Conservation (phyloP, 2,888 invertebrate genomes). For the Chaitophorus viminalis region DNA sequence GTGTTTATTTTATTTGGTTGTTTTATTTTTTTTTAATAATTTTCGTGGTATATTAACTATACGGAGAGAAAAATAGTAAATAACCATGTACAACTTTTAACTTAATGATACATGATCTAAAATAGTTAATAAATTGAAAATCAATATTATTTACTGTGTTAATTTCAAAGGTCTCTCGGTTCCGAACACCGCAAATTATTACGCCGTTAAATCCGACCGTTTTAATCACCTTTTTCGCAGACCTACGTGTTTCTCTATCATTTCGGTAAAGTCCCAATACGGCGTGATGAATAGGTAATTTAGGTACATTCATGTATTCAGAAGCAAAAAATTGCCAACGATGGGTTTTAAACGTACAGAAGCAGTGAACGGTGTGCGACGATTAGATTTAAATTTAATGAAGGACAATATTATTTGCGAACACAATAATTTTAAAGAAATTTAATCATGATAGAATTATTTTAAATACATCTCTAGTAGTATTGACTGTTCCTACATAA, state of each 20-base stretch:
- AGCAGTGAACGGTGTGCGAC: neutral
- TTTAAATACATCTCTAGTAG: too few relatives aligned
- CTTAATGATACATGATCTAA: neutral
- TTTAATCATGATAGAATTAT: too few relatives aligned
- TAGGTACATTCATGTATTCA: neutral
- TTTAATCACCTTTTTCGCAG: slow-evolving; percentile 30
- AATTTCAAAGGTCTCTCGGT: neutral
- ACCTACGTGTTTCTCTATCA: slow-evolving; percentile 1
- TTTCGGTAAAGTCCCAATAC: slow-evolving; percentile 5
- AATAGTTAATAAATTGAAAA: slow-evolving; percentile 20
- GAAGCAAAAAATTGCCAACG: neutral
- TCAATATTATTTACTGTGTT: slow-evolving; percentile 3
- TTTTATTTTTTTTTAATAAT: neutral
- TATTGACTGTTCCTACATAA: too few relatives aligned
- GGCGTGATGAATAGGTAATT: slow-evolving; percentile 47
- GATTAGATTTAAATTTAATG: neutral
- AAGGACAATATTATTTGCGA: neutral
- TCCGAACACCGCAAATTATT: neutral
- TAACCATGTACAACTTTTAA: neutral
- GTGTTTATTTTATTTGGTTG: neutral
- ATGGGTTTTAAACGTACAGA: neutral
- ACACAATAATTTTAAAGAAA: neutral
- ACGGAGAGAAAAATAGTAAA: too few relatives aligned
- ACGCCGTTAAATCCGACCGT: neutral
- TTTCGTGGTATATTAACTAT: neutral